These are phyloP conservation scores for Nibea albiflora DNA, from an alignment of 2,113 vertebrate genomes.

Conservation along the genomic window DNA sequence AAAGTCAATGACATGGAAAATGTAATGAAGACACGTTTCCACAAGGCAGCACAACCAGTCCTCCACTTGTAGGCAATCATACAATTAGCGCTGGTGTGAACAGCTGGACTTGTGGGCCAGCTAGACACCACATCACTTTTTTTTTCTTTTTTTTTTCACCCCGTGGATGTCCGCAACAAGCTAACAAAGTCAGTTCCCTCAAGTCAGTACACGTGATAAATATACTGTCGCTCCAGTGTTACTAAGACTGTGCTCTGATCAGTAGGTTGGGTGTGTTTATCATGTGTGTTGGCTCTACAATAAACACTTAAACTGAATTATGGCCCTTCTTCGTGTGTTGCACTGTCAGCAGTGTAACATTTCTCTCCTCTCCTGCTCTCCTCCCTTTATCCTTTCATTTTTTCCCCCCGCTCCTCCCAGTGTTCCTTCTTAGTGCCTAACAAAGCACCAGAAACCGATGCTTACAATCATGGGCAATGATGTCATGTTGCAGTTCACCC, in stretches of 20 bases:
- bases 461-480: slow-evolving; percentile 49
- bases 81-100: not conserved
- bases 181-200: not conserved
- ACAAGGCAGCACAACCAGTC: not conserved
- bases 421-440: slow-evolving; percentile 23
- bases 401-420: slow-evolving; percentile 27
- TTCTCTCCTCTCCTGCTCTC: slow-evolving; percentile 18
- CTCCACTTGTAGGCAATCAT: not conserved
- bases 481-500: slow-evolving; percentile 40
- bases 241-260: not conserved
- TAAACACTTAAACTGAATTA: slow-evolving; percentile 26
- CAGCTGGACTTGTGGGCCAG: slow-evolving; percentile 19
- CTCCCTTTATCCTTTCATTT: slow-evolving; percentile 13
- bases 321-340: slow-evolving; percentile 3
- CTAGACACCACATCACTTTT: not conserved
- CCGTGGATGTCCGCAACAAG: not conserved
- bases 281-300: slow-evolving; percentile 7
- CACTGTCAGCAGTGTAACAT: slow-evolving; percentile 13
- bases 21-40: slow-evolving; percentile 9
- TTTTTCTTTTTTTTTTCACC: not conserved
- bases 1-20: slow-evolving; percentile 18
- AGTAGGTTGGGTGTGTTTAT: not conserved
- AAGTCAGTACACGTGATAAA: not conserved
- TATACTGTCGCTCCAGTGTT: not conserved
- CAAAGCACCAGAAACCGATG: slow-evolving; percentile 45